Base-by-base conservation (phyloP, 2,797 vertebrate species). In the Lithobates sylvaticus region DNA sequence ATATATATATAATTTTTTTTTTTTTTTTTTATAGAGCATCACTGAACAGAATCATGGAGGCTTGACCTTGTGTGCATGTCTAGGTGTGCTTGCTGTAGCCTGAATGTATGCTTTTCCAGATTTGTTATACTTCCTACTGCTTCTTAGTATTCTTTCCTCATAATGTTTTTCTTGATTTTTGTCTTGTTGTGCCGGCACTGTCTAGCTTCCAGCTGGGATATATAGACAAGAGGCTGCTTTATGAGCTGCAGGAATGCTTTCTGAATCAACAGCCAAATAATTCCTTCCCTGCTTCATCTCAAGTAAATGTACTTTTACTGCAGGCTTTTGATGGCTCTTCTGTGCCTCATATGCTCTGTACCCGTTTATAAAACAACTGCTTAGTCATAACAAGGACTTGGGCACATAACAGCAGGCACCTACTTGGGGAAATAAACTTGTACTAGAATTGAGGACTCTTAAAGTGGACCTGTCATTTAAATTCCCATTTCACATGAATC, bases 141-240 rank as follows among this genome's bases (percentile, higher is more conserved):
- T 47, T 87, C 39, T 88, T 88, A 77, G 77, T 84, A 84, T 84
- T 88, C 86, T 80, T 69, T 85, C 80, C 80, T 83, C 85, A 83
- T 87, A 82, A 87, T 87, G 85, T 87, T 83, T 87, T 87, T 78
- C 85, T 87, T 83, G 74, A 87, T 87, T 83, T 87, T 78, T 83
- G 78, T 73, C 69, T 86, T 86, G 80, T 86, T 73, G 74, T 87
- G 79, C 58, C 80, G 71, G 85, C 54, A 27, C 75, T 44, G 80
- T 87, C 75, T 87, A 65, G 80, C 85, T 83, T 87, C 85, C 85
- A 87, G 85, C 85, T 87, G 85, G 85, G 85, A 83, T 78, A 87
- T 78, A 87, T 75, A 87, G 85, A 87, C 85, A 87, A 87, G 85
- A 83, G 85, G 29, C 80, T 83, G 80, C 74, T 82, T 87, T 87